Base-by-base conservation (phyloP, 2,797 vertebrate genomes). In the Pseudotriccus pelzelni region DNA sequence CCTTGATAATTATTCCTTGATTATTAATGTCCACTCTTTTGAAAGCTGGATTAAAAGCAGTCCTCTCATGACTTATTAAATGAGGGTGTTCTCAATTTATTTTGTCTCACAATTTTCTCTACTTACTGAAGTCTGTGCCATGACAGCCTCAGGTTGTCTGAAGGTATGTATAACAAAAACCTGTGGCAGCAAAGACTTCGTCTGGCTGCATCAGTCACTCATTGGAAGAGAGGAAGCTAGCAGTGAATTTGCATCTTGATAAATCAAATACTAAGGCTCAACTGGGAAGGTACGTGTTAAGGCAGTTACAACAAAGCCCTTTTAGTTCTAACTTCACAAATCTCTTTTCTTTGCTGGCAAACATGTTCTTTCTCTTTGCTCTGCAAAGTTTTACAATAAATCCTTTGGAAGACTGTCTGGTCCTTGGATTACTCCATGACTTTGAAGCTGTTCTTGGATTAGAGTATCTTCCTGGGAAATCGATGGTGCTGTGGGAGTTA, bases 401-500 rank as follows among this genome's bases (percentile, higher is more conserved):
- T 53, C 14, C 13, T 63, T 56, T 44, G 34, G 56, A 79, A 77
- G 37, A 25, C 25, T 25, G 14, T 55, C 25, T 50, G 28, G 22
- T 73, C 63, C 36, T 60, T 23, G 22, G 41, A 27, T 80, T 74
- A 30, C 28, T 41, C n/a, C 0, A 1, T 69, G 74, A 76, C n/a
- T 37, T 50, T 59, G n/a, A 83, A 77, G 52, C 32, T 78, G 20
- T 41, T 91, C 60, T 66, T 67, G 43, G 46, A 50, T 77, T 24
- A 64, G 39, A 76, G 24, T 17, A 32, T 63, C 36, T 87, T 87
- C 55, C 84, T 43, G 37, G 25, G 30, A 93, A 91, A 74, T 28
- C 0, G 0, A 28, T 67, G 41, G 13, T 53, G 28, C 6, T 63
- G 44, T 7, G 2, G 52, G 56, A 92, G 14, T 62, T 82, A 1